A percentile compares a stretch with the other conserved stretches of the same genome.
Evolutionary conservation across 2,888 invertebrate species (phyloP).

Genomic region (Epistrophe eligans): DNA sequence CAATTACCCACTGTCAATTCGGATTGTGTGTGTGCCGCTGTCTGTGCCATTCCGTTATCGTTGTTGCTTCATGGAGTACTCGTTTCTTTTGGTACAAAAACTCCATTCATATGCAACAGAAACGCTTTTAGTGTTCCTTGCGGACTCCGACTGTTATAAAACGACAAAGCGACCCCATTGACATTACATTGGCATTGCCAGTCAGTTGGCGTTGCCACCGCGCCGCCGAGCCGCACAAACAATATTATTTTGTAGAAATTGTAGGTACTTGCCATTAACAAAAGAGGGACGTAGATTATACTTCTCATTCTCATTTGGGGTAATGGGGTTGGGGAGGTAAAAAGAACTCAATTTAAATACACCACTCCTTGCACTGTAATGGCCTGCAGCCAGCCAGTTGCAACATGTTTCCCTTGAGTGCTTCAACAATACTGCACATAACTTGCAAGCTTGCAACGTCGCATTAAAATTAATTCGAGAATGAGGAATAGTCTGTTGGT

Average conservation of each 20-base stretch:
- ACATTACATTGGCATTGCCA: conserved; percentile 47
- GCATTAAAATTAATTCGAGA: conserved; percentile 44
- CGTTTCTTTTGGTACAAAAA: conserved; percentile 49
- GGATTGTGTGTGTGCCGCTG: conserved; percentile 40
- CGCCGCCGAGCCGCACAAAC: not conserved
- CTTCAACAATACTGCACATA: conserved; percentile 28
- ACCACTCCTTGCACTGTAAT: conserved; percentile 41
- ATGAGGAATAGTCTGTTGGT: not conserved
- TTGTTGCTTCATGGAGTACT: not conserved
- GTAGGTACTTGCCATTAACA: not conserved
- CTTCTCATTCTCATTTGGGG: too few relatives aligned
- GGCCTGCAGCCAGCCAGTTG: conserved; percentile 55
- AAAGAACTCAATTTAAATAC: conserved; percentile 50
- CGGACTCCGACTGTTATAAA: conserved; percentile 47
- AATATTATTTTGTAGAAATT: conserved; percentile 6
- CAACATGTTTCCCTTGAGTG: conserved; percentile 67
- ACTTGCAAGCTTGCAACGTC: conserved; percentile 15
- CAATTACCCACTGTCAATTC: conserved; percentile 58
- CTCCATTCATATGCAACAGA: conserved; percentile 54
- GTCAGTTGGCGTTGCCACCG: not conserved
- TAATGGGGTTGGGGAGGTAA: not conserved
- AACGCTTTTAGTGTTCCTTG: conserved; percentile 60
- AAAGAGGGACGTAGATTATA: not conserved
- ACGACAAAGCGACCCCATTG: conserved; percentile 66
- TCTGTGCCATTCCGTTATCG: conserved; percentile 19